Evolutionary conservation across 2,113 vertebrate species (phyloP).

Genomic region (Corythaixoides concolor): DNA sequence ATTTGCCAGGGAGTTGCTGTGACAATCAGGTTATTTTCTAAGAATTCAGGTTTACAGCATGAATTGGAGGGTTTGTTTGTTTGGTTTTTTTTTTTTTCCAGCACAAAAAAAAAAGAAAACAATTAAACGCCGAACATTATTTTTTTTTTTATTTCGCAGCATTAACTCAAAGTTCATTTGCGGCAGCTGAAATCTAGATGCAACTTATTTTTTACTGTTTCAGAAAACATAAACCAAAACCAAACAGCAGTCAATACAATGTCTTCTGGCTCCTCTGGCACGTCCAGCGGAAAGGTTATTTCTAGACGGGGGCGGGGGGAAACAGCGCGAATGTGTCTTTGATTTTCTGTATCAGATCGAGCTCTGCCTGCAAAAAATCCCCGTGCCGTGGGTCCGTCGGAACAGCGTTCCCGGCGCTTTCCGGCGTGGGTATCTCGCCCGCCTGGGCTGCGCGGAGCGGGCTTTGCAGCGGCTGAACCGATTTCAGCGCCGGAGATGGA

Average conservation of each 20-base stretch:
- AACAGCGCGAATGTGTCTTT: not conserved
- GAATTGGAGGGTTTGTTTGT: too few species aligned
- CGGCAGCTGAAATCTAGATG: not conserved
- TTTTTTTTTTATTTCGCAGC: not conserved
- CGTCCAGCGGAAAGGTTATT: not conserved
- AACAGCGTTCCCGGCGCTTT: not conserved
- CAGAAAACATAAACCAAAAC: too few species aligned
- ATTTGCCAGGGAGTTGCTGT: not conserved
- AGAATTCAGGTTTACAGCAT: not conserved
- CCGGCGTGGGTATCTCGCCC: not conserved
- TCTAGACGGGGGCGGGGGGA: not conserved
- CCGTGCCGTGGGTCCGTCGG: not conserved
- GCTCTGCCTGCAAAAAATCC: not conserved
- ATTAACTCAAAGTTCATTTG: not conserved
- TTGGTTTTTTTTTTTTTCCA: not conserved
- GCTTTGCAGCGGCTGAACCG: not conserved
- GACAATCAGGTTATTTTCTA: not conserved
- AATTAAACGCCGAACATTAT: not conserved
- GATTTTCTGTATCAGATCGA: not conserved
- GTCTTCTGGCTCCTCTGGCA: not conserved
- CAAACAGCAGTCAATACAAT: not conserved
- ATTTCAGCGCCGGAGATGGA: not conserved
- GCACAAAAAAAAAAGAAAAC: not conserved
- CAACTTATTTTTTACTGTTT: not conserved
- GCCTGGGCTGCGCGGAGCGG: not conserved